phyloP scores from a whole-genome alignment of 2,888 invertebrate genomes.

The Cinara cedri region DNA sequence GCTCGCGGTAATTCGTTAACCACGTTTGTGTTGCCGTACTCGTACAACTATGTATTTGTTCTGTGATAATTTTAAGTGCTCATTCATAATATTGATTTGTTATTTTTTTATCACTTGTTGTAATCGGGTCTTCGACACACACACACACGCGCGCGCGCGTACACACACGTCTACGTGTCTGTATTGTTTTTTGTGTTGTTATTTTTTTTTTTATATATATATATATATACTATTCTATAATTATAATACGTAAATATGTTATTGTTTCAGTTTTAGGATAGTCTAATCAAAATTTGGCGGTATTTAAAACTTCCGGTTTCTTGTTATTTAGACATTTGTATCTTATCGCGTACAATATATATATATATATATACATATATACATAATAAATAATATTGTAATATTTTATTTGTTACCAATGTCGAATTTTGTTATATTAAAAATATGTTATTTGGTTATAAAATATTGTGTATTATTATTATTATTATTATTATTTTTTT shows the following conservation, averaged over 20 bases:
- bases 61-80: constrained; percentile 54
- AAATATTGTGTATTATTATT: too few relatives aligned
- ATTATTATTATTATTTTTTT: constrained; percentile 25
- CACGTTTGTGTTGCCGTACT: neutral
- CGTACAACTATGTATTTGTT: constrained; percentile 42
- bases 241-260: too few relatives aligned
- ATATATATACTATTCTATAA: constrained; percentile 23
- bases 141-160: too few relatives aligned
- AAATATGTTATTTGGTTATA: constrained; percentile 42
- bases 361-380: constrained; percentile 27
- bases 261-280: constrained; percentile 39
- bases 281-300: constrained; percentile 54
- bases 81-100: constrained; percentile 27
- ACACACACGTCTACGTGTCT: too few relatives aligned
- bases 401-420: constrained; percentile 45
- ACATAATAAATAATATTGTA: constrained; percentile 13
- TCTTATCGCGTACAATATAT: neutral
- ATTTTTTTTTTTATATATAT: too few relatives aligned
- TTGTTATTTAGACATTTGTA: constrained; percentile 34
- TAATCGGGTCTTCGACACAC: constrained; percentile 33
- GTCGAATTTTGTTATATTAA: constrained; percentile 48
- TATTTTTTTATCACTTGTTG: constrained; percentile 16
- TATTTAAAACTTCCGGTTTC: constrained; percentile 43
- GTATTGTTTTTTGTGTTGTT: too few relatives aligned
- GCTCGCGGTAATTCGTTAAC: constrained; percentile 7